Evolutionary conservation across 2,888 invertebrate species (phyloP), one percentile per base, ranked within the genome.

Genomic region (Torymus aiolomorphi): DNA sequence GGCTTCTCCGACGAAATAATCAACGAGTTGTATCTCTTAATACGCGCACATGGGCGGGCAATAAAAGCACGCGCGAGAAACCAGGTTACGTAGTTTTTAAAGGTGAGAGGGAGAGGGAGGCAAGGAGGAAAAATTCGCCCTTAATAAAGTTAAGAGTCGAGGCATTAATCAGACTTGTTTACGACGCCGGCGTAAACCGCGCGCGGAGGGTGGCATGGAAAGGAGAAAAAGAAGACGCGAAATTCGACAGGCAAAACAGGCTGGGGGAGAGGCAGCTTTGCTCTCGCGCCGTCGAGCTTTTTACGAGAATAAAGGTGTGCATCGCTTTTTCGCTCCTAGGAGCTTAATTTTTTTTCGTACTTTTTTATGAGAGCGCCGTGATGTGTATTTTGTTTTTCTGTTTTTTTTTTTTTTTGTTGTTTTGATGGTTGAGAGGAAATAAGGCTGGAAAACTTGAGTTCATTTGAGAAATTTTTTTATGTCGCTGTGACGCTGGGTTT

Each of bases 161-260:
- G n/a, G 20, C 62, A 70, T 76, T 70, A 70, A 70, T 76, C 66
- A 65, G 69, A 69, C 69, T 70, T 76, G 69, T 70, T 70, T 76
- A 76, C 62, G 69, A 63, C 5, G 62, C 56, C 42, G 18, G 18
- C 66, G 57, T 57, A 63, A 66, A 13, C 24, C 24, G 54, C 67
- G 54, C n/a, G 24, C 67, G 66, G 4, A 18, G 54, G 13, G n/a
- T 4, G 13, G 14, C 2, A 24, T 2, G 13, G 31, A 5, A 14
- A 2, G 20, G 10, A 31, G 31, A 31, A 56, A 11, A 18, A 16
- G 67, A 31, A 31, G 31, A 57, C 14, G 59, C 31, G 49, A 76
- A 76, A 59, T 76, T 76, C 69, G 67, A 76, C 69, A 76, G 65
- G 31, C 42, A 16, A 42, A 69, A 52, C 51, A 20, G 31, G 24